Evolutionary conservation across 2,888 invertebrate genomes (phyloP).

Genomic region (Dorcus hopei): DNA sequence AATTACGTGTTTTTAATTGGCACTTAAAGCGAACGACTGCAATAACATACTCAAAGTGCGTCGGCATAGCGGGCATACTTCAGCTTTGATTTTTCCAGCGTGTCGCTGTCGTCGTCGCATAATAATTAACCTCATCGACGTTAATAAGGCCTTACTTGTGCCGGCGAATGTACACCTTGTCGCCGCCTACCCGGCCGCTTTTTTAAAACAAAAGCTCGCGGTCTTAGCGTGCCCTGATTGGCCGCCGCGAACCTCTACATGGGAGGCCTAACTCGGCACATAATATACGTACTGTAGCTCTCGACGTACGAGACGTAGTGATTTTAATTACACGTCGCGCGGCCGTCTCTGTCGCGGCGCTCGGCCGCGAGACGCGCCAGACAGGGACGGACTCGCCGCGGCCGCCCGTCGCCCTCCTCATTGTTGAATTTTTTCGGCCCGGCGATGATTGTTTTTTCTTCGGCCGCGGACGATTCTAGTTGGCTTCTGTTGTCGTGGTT

Average conservation of each 20-base stretch:
- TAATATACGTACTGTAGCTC: slow-evolving; percentile 4
- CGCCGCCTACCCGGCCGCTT: slow-evolving; percentile 26
- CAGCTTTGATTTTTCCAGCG: too few relatives aligned
- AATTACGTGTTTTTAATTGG: too few relatives aligned
- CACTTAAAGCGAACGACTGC: too few relatives aligned
- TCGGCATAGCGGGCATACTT: too few relatives aligned
- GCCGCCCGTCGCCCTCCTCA: background rate
- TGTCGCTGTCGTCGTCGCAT: too few relatives aligned
- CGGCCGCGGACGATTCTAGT: too few relatives aligned
- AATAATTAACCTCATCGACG: background rate
- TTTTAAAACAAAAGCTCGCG: slow-evolving; percentile 22
- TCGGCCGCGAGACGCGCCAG: background rate
- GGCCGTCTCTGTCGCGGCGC: background rate
- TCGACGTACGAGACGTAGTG: slow-evolving; percentile 17
- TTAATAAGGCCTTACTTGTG: background rate
- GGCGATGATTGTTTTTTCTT: too few relatives aligned
- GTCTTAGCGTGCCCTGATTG: slow-evolving; percentile 19
- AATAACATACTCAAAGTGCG: too few relatives aligned
- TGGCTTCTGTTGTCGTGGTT: too few relatives aligned
- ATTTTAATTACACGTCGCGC: background rate
- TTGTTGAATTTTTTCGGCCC: too few relatives aligned
- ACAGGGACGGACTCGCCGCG: background rate
- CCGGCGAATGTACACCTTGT: slow-evolving; percentile 14
- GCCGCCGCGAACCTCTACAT: slow-evolving; percentile 26
- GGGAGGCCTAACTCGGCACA: slow-evolving; percentile 24